Percentiles rank a stretch among this genome's conserved stretches.
Evolutionary conservation across 1,140 invertebrate species (phyloP).

Genomic region (Eupristina koningsbergeri): DNA sequence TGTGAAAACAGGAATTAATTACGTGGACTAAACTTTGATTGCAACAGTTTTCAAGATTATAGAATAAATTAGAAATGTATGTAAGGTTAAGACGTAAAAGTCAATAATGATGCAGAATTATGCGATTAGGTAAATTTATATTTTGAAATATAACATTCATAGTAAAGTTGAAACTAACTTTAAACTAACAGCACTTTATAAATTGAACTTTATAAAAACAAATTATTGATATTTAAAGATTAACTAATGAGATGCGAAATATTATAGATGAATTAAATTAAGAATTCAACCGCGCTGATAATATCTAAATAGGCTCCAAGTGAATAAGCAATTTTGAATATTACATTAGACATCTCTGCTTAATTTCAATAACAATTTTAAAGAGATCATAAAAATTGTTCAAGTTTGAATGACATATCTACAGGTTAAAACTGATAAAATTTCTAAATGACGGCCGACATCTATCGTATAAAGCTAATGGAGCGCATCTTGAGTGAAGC

Average conservation of each 20-base stretch:
- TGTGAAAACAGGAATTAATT: too few relatives aligned
- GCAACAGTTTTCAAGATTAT: too few relatives aligned
- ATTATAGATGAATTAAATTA: background rate
- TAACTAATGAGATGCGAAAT: background rate
- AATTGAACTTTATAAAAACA: background rate
- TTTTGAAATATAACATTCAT: background rate
- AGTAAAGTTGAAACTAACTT: background rate
- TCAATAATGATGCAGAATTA: background rate
- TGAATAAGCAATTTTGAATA: background rate
- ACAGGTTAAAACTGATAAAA: constrained; percentile 22
- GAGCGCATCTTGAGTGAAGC: constrained; percentile 12
- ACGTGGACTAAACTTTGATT: too few relatives aligned
- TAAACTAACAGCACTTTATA: background rate
- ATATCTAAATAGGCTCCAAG: background rate
- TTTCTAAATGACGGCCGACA: background rate
- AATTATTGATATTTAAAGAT: background rate
- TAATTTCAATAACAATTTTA: constrained; percentile 10
- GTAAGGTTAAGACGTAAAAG: background rate
- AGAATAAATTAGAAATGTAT: background rate
- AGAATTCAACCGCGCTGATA: background rate
- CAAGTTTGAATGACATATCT: constrained; percentile 20
- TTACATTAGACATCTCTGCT: background rate
- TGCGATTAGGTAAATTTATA: background rate
- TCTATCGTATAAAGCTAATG: constrained; percentile 3
- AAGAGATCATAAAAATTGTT: background rate